Percentiles rank a stretch among this genome's conserved stretches.
phyloP scores from a whole-genome alignment of 2,113 vertebrate species.

The Ramphastos sulfuratus region DNA sequence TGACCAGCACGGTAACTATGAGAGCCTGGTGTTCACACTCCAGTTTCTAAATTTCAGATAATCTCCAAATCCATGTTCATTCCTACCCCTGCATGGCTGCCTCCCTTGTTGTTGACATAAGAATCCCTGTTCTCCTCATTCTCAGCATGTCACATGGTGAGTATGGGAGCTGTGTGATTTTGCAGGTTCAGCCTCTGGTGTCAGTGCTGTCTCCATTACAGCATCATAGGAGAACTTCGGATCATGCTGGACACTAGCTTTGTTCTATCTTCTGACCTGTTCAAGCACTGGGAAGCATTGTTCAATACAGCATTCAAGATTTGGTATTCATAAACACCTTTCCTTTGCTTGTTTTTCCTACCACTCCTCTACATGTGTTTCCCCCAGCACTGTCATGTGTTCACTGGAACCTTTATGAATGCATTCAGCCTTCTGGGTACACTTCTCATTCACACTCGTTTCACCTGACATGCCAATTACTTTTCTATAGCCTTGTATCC shows the following conservation, averaged over 20 bases:
- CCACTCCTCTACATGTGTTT: not conserved
- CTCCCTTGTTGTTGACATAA: not conserved
- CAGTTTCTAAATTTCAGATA: not conserved
- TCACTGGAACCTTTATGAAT: not conserved
- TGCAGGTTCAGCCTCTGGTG: not conserved
- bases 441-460: not conserved
- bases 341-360: not conserved
- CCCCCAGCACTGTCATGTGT: not conserved
- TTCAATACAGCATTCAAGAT: not conserved
- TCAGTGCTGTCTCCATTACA: rapidly evolving
- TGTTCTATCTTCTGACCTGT: not conserved
- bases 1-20: not conserved
- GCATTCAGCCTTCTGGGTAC: not conserved
- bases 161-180: not conserved
- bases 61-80: not conserved
- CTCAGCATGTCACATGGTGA: not conserved
- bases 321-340: not conserved
- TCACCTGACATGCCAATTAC: not conserved
- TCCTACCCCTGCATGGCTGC: not conserved
- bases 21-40: not conserved
- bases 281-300: not conserved
- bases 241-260: not conserved
- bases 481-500: not conserved
- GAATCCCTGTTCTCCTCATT: not conserved
- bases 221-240: not conserved